Base-by-base conservation (phyloP, 2,797 vertebrate genomes). In the Vespertilio murinus region DNA sequence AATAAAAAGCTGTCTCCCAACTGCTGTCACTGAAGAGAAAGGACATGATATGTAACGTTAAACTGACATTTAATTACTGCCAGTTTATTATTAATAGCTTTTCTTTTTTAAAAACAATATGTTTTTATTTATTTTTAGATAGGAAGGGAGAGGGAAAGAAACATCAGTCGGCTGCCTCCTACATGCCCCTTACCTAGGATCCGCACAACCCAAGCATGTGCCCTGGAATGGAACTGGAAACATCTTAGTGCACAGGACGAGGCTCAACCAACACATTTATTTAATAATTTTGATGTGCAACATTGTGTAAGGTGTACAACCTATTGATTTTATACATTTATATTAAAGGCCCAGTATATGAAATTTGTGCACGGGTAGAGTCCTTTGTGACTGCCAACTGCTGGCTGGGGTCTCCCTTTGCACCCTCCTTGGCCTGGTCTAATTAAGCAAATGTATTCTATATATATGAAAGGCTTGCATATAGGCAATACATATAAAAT, bases 51-150 rank as follows among this genome's bases (percentile, higher is more conserved):
- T 49, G 79, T 91, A 81, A 90, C 52, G n/a, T 71, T 64, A 83
- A 67, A 52, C 30, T 85, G 84, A 47, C 80, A 80, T 79, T 70
- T 84, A 94, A 70, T 45, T 59, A 71, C 35, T 65, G 35, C 23
- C 52, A 69, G 28, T 87, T 91, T 91, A 45, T 23, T 92, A 17
- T 64, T 89, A 85, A 90, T 42, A 89, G 70, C 35, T 91, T 86
- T 92, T 30, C 52, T 42, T 71, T 71, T 81, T 70, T 16, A 33
- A 67, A 70, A 38, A 67, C 64, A 90, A 88, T 28, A 16, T 5
- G 13, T 64, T n/a, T 64, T 64, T 64, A 64, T 64, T 64, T 28
- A 64, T n/a, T 64, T 64, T 64, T 14, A 64, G 13, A 64, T 30
- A 64, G 61, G 61, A 30, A 30, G 12, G 59, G 59, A 61, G 59